phyloP scores from a whole-genome alignment of 2,888 invertebrate genomes.

The Nomada flava region DNA sequence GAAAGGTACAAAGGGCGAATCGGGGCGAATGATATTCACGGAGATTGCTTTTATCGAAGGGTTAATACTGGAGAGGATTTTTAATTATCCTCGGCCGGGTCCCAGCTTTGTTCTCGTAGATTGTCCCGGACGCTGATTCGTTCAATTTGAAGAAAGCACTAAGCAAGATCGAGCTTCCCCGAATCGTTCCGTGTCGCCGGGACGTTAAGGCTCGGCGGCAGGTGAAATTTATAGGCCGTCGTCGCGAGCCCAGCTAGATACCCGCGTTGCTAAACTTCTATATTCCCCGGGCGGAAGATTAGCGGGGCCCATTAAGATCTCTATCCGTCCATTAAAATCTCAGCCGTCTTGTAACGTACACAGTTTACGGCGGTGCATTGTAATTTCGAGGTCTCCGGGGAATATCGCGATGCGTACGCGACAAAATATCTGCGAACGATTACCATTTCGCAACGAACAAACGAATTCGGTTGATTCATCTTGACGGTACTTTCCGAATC shows the following conservation, averaged over 20 bases:
- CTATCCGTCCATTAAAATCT: slow-evolving; percentile 49
- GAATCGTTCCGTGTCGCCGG: slow-evolving; percentile 35
- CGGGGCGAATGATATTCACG: neutral
- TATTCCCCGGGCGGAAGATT: slow-evolving; percentile 37
- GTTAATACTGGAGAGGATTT: neutral
- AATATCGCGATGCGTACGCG: neutral
- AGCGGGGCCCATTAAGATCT: slow-evolving; percentile 51
- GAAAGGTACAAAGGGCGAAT: too few species aligned
- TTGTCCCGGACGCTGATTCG: neutral
- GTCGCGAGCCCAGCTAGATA: slow-evolving; percentile 19
- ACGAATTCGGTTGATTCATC: too few species aligned
- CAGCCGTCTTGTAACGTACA: slow-evolving; percentile 29
- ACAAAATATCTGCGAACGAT: neutral
- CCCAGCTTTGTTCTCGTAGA: neutral
- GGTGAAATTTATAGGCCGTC: slow-evolving; percentile 51
- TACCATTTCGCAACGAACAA: too few species aligned
- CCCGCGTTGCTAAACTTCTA: slow-evolving; percentile 28
- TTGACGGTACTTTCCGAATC: too few species aligned
- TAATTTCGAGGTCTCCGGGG: neutral
- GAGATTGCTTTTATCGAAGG: neutral
- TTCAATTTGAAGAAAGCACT: slow-evolving; percentile 30
- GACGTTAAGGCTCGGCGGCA: slow-evolving; percentile 35
- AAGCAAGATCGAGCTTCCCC: neutral
- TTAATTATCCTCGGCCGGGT: slow-evolving; percentile 13
- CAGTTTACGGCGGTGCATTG: neutral